phyloP scores from a whole-genome alignment of 2,113 vertebrate species.

The Xenopus laevis region DNA sequence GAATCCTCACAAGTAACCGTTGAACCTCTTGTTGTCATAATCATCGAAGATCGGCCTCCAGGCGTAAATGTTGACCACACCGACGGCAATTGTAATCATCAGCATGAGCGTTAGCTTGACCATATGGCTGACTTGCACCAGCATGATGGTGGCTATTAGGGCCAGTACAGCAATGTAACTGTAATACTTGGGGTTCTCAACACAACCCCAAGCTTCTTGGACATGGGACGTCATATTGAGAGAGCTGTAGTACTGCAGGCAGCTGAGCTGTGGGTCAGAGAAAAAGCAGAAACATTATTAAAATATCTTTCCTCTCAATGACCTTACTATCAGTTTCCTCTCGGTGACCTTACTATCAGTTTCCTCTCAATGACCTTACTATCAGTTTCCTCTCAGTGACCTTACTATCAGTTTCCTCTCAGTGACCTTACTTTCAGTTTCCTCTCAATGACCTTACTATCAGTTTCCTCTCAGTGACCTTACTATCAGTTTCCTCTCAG shows the following conservation, averaged over 20 bases:
- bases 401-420: too few relatives aligned
- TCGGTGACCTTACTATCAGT: too few relatives aligned
- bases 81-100: constrained; percentile 71
- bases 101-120: constrained; percentile 91
- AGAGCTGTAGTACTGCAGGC: constrained; percentile 65
- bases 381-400: too few relatives aligned
- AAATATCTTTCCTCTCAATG: too few relatives aligned
- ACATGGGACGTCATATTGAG: constrained; percentile 55
- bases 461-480: too few relatives aligned
- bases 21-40: constrained; percentile 73
- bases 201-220: constrained; percentile 55
- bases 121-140: constrained; percentile 93
- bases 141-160: constrained; percentile 83
- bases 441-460: too few relatives aligned
- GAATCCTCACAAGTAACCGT: constrained; percentile 69
- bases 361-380: too few relatives aligned
- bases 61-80: constrained; percentile 80
- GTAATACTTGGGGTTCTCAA: constrained; percentile 85
- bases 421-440: too few relatives aligned
- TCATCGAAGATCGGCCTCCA: constrained; percentile 83
- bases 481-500: too few relatives aligned
- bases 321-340: too few relatives aligned
- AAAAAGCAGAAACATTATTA: not conserved
- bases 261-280: constrained; percentile 75
- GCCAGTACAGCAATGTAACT: constrained; percentile 82